Conservation (phyloP, 92 coral and sea anemone genomes). For the Heliopora coerulea region DNA sequence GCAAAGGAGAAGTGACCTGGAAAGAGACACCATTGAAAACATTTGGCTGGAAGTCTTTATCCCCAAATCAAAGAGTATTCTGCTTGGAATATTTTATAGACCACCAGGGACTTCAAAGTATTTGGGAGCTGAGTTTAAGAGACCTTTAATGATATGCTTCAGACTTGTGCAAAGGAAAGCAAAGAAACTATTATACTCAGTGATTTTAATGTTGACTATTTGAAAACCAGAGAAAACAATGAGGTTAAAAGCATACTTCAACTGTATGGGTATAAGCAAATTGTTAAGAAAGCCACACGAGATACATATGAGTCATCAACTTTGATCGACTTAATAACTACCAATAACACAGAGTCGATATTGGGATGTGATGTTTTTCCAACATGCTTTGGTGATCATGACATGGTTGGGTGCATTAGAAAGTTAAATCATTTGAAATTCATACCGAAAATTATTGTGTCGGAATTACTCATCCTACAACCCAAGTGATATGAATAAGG, state of each 20-base stretch:
- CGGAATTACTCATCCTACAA: too few relatives aligned
- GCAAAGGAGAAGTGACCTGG: constrained; percentile 1
- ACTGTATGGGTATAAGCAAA: too few relatives aligned
- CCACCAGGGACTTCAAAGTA: constrained; percentile 2
- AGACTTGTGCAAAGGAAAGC: neutral
- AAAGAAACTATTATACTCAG: constrained; percentile 11
- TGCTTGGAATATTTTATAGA: neutral
- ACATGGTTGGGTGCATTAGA: neutral
- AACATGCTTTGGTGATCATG: neutral
- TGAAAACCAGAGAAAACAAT: too few relatives aligned
- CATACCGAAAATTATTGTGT: neutral
- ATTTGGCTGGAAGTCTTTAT: constrained; percentile 25
- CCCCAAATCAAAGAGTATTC: constrained; percentile 26
- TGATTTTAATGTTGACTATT: constrained; percentile 21
- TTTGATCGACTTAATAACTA: neutral
- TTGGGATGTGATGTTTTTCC: neutral
- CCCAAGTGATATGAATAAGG: too few relatives aligned
- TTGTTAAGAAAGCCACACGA: too few relatives aligned
- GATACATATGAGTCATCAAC: neutral
- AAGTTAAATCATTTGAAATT: neutral
- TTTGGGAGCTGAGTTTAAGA: constrained; percentile 1
- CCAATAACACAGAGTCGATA: neutral
- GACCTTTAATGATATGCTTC: neutral
- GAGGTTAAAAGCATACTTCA: too few relatives aligned
- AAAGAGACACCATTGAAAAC: constrained; percentile 9